Evolutionary conservation across 35 echinoderm and acorn worm species (phyloP).

Genomic region (Ptychodera flava): DNA sequence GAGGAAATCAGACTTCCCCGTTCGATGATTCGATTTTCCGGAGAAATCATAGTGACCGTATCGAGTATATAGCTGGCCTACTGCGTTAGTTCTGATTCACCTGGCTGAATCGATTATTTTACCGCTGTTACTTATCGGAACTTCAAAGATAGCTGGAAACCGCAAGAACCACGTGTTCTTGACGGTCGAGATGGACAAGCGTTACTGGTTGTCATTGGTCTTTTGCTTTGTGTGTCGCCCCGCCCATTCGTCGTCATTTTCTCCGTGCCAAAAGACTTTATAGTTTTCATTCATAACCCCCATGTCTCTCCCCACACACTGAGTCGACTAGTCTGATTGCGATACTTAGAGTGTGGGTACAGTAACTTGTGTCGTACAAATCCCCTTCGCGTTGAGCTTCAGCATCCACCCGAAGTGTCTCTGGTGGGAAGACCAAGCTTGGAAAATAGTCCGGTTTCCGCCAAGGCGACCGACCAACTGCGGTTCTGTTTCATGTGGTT

Average conservation of each 20-base stretch:
- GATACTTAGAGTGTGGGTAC: neutral
- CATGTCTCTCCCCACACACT: neutral
- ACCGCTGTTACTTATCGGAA: neutral
- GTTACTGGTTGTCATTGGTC: neutral
- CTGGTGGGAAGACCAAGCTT: neutral
- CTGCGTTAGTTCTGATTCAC: neutral
- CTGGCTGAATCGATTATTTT: constrained; percentile 1
- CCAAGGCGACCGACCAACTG: neutral
- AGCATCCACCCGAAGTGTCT: too few species aligned
- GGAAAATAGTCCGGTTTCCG: neutral
- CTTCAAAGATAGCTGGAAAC: neutral
- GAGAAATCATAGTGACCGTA: neutral
- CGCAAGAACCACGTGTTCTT: neutral
- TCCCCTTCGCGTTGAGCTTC: too few species aligned
- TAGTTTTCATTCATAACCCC: too few species aligned
- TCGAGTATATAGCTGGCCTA: neutral
- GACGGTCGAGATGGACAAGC: neutral
- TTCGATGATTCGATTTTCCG: neutral
- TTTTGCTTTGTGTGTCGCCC: neutral
- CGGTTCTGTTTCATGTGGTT: neutral
- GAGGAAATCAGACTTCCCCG: neutral
- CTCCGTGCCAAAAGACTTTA: too few species aligned
- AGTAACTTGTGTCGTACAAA: too few species aligned
- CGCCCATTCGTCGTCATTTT: too few species aligned
- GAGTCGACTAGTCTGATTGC: neutral